Conservation (phyloP, 2,113 vertebrate species). For the Sorex fumeus region DNA sequence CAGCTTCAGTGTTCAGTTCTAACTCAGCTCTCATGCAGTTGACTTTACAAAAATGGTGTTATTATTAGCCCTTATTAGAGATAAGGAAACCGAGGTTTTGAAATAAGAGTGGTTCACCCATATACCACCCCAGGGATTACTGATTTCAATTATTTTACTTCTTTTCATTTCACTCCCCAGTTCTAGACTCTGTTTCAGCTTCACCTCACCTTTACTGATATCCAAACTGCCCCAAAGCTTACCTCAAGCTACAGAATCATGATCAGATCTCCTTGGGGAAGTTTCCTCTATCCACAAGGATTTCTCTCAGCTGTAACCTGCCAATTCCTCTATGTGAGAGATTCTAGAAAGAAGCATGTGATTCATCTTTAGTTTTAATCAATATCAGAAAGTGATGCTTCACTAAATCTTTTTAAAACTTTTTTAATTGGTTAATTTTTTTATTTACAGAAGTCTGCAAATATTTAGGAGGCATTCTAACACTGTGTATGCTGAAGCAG, state of each 20-base stretch:
- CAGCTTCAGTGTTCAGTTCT: fast-evolving
- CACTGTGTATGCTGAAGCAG: neutral
- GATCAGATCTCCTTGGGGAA: neutral
- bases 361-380: neutral
- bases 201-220: neutral
- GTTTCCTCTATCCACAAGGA: neutral
- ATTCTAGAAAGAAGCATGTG: neutral
- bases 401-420: neutral
- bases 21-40: neutral
- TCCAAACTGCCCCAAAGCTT: neutral
- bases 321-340: neutral
- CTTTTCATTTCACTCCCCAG: neutral
- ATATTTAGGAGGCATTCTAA: constrained; percentile 56
- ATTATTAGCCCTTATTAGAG: neutral
- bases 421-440: no score
- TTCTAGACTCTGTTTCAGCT: neutral
- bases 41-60: neutral
- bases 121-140: neutral
- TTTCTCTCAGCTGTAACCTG: neutral
- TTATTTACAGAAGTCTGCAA: neutral
- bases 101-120: neutral
- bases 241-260: no score
- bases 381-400: no score
- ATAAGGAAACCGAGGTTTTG: neutral
- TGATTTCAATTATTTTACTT: neutral